These are phyloP conservation scores for Luidia sarsii DNA, from an alignment of 53 echinoderm and acorn worm genomes.

Conservation along the genomic window DNA sequence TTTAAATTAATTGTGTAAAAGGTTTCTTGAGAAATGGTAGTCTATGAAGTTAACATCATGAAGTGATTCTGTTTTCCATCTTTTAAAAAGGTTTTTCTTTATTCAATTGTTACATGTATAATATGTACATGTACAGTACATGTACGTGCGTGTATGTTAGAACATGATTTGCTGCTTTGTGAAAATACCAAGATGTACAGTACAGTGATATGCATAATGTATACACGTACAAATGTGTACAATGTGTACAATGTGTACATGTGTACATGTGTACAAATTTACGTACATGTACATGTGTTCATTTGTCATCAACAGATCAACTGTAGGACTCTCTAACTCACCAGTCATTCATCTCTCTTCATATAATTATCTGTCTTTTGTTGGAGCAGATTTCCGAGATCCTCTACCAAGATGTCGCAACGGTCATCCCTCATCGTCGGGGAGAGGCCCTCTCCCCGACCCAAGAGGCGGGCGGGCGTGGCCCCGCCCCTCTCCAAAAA, in stretches of 20 bases:
- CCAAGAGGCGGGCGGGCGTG: constrained; percentile 41
- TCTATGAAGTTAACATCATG: too few species aligned
- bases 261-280: too few species aligned
- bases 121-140: too few species aligned
- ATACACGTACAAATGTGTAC: not conserved
- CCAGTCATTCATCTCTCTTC: not conserved
- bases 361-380: not conserved
- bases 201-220: too few species aligned
- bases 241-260: not conserved
- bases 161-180: too few species aligned
- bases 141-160: too few species aligned
- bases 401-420: constrained; percentile 39
- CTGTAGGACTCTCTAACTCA: too few species aligned
- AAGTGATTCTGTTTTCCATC: not conserved
- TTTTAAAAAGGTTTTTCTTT: not conserved
- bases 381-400: not conserved
- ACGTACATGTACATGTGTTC: too few species aligned
- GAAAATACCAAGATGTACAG: too few species aligned
- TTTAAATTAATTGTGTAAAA: too few species aligned
- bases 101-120: not conserved
- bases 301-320: not conserved
- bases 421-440: constrained; percentile 26
- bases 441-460: constrained; percentile 26
- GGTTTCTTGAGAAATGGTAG: too few species aligned
- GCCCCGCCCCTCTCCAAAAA: constrained; percentile 34